These are phyloP conservation scores for Cardiocondyla obscurior DNA, from an alignment of 1,140 invertebrate species.

Conservation along the genomic window DNA sequence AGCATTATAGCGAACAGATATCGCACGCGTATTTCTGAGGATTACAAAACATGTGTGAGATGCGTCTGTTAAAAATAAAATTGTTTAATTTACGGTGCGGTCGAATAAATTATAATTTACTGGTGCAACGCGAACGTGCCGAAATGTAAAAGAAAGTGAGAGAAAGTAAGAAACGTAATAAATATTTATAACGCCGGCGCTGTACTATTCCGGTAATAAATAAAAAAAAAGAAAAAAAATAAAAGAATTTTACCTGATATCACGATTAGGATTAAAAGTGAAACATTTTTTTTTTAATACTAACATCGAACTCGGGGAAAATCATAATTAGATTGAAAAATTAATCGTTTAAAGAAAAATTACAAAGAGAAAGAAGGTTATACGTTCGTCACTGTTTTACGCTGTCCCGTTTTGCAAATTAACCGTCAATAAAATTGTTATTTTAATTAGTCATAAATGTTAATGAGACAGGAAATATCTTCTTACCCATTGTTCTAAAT, in stretches of 20 bases:
- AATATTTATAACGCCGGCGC: background rate
- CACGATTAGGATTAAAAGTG: background rate
- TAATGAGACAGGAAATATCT: background rate
- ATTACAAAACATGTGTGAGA: slow-evolving; percentile 11
- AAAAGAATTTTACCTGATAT: no score
- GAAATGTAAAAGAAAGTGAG: slow-evolving; percentile 8
- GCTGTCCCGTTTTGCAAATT: background rate
- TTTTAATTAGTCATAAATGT: background rate
- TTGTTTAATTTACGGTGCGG: background rate
- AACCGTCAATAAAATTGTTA: background rate
- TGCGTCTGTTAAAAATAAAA: background rate
- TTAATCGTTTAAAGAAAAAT: background rate
- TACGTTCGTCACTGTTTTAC: no score
- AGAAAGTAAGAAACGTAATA: background rate
- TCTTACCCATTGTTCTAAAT: slow-evolving; percentile 55
- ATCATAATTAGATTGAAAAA: background rate
- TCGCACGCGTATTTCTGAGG: slow-evolving; percentile 71
- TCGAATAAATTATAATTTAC: background rate
- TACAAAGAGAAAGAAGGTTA: no score
- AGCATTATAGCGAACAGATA: slow-evolving; percentile 81
- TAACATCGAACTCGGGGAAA: background rate
- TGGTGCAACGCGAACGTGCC: background rate
- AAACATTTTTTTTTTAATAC: background rate
- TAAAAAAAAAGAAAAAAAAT: no score
- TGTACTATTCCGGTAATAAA: background rate